These are phyloP conservation scores for Hozukius guyotensis DNA, from an alignment of 2,797 vertebrate genomes.

Conservation along the genomic window DNA sequence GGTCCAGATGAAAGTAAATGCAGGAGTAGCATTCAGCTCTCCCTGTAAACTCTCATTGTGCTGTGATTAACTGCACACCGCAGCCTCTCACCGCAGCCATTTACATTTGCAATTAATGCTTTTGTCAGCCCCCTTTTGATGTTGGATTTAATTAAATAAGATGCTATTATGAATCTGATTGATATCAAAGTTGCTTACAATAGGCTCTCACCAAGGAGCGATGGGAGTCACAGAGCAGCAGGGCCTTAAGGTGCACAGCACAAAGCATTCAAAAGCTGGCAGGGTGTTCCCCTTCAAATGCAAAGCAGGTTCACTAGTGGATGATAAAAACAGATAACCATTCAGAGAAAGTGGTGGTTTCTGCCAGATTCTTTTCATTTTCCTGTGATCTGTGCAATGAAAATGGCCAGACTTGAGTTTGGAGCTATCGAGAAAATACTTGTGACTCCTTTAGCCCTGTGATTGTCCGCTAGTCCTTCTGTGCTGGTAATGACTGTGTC, in stretches of 20 bases:
- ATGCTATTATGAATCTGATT: slow-evolving; percentile 56
- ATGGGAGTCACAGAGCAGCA: slow-evolving; percentile 9
- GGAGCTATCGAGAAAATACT: neutral
- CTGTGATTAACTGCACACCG: slow-evolving; percentile 60
- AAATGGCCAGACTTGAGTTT: neutral
- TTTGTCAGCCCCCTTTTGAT: slow-evolving; percentile 66
- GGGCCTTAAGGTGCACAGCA: slow-evolving; percentile 18
- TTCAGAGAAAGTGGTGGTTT: neutral
- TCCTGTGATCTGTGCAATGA: neutral
- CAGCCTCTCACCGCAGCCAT: slow-evolving; percentile 51
- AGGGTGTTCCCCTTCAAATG: slow-evolving; percentile 15
- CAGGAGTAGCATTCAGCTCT: slow-evolving; percentile 37
- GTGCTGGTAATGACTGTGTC: slow-evolving; percentile 3
- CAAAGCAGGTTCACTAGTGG: slow-evolving; percentile 24
- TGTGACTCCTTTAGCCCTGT: neutral
- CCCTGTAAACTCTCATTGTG: slow-evolving; percentile 40
- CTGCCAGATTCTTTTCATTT: neutral
- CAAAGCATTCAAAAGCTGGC: slow-evolving; percentile 8
- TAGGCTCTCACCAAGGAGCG: slow-evolving; percentile 1
- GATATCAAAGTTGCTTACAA: slow-evolving; percentile 57
- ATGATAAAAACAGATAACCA: slow-evolving; percentile 4
- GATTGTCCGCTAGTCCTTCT: neutral
- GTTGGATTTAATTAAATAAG: slow-evolving; percentile 70
- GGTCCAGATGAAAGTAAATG: slow-evolving; percentile 64
- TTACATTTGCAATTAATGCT: slow-evolving; percentile 70